A percentile compares a stretch with the other conserved stretches of the same genome.
These are phyloP conservation scores for Cetonia aurata DNA, from an alignment of 2,888 invertebrate genomes.

Conservation along the genomic window DNA sequence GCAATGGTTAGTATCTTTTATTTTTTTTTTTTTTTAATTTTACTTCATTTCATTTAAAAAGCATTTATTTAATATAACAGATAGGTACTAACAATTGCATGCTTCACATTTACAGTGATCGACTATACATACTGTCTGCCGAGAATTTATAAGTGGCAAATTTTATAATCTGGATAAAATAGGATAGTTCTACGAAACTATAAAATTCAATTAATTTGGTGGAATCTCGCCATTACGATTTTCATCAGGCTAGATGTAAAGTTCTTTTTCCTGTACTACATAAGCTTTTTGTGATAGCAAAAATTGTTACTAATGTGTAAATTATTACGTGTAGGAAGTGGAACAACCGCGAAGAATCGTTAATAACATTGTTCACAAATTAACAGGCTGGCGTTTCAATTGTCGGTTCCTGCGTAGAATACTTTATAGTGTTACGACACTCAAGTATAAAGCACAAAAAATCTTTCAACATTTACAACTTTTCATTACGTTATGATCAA, in stretches of 20 bases:
- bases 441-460: not conserved
- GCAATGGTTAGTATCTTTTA: slow-evolving; percentile 61
- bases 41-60: slow-evolving; percentile 45
- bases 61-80: slow-evolving; percentile 35
- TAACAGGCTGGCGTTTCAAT: too few species aligned
- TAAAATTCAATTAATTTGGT: not conserved
- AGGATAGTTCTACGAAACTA: not conserved
- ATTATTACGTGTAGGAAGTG: too few species aligned
- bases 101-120: not conserved
- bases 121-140: not conserved
- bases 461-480: not conserved
- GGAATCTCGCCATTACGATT: too few species aligned
- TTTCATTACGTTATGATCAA: not conserved
- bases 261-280: too few species aligned
- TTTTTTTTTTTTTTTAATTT: slow-evolving; percentile 51
- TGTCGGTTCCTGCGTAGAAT: too few species aligned
- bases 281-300: too few species aligned
- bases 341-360: too few species aligned
- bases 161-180: slow-evolving; percentile 2
- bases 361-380: too few species aligned
- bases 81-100: slow-evolving; percentile 28
- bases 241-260: not conserved
- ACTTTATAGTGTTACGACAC: too few species aligned
- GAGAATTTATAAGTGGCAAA: not conserved
- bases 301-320: too few species aligned